Evolutionary conservation across 2,797 vertebrate genomes (phyloP), one percentile per base, ranked within the genome.

Genomic region (Chrysolophus pictus): DNA sequence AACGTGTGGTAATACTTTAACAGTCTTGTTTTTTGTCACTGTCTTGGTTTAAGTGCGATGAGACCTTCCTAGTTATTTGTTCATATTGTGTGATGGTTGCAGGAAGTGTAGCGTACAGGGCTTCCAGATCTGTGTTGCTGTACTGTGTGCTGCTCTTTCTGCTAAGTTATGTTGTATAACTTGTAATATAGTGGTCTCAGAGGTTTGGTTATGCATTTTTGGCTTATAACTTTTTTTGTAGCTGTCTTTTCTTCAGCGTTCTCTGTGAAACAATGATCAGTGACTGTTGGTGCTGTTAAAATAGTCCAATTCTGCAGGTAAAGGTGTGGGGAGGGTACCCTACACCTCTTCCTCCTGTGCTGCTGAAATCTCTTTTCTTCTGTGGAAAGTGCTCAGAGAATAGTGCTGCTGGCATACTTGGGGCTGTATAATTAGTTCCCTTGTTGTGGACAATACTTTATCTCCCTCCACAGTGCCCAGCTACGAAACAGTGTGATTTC

Each of bases 1-100:
- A 82, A 64, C 31, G n/a, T 77, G 24, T n/a, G 37, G 24, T 84
- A 68, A 17, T 83, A 46, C 39, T 82, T 82, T 33, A 64, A 21
- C 58, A 31, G 15, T n/a, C 0, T 0, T 63, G 5, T 0, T 65
- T 35, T 70, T 88, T 1, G 0, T 76, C 0, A 0, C 37, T 60
- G 14, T 71, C 47, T 58, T 11, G 9, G 53, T 63, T 86, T 79
- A 67, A 69, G 35, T 47, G 35, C 24, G 13, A 12, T 19, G 51
- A 75, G 67, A 59, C 35, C 23, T 33, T 86, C 1, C 0, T 12
- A 24, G 78, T 49, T 73, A 10, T 59, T 77, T 83, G 16, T 78
- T 84, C 64, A 6, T 44, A 39, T 18, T 59, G 79, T 9, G 2
- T 64, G 17, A 44, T 53, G 19, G 7, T 59, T 69, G 13, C 2